Evolutionary conservation across 2,113 vertebrate species (phyloP).

Genomic region (Chaetorhynchus papuensis): DNA sequence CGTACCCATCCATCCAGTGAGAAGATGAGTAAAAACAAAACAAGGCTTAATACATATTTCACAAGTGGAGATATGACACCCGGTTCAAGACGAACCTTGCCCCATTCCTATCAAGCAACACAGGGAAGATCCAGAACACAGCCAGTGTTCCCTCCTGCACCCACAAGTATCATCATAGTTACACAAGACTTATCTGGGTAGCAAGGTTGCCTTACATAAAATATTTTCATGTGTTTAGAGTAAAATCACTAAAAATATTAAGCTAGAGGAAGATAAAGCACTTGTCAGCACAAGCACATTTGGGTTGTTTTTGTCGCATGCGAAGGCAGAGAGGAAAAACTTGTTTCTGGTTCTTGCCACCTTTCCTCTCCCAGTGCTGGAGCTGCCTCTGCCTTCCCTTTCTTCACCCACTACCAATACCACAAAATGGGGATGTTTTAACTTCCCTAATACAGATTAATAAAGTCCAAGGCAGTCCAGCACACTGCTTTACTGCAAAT

Average conservation of each 20-base stretch:
- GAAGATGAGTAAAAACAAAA: background rate
- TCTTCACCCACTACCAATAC: background rate
- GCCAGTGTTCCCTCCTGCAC: background rate
- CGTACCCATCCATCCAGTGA: background rate
- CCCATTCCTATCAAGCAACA: background rate
- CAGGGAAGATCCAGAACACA: background rate
- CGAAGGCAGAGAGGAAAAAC: background rate
- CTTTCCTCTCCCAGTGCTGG: background rate
- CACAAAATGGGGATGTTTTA: background rate
- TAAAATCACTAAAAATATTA: background rate
- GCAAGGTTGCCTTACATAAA: background rate
- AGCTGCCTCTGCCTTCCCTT: background rate
- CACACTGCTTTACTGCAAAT: background rate
- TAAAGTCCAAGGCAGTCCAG: background rate
- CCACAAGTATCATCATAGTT: background rate
- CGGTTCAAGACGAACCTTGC: background rate
- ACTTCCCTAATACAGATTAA: background rate
- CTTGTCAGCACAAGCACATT: background rate
- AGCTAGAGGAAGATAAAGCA: background rate
- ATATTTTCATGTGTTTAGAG: background rate
- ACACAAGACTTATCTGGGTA: background rate
- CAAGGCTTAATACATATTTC: background rate
- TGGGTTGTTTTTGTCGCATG: background rate
- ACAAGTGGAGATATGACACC: background rate
- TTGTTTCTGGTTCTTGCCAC: background rate